A percentile compares a stretch with the other conserved stretches of the same genome.
These are phyloP conservation scores for Anadara kagoshimensis DNA, from an alignment of 1,140 invertebrate genomes.

Conservation along the genomic window DNA sequence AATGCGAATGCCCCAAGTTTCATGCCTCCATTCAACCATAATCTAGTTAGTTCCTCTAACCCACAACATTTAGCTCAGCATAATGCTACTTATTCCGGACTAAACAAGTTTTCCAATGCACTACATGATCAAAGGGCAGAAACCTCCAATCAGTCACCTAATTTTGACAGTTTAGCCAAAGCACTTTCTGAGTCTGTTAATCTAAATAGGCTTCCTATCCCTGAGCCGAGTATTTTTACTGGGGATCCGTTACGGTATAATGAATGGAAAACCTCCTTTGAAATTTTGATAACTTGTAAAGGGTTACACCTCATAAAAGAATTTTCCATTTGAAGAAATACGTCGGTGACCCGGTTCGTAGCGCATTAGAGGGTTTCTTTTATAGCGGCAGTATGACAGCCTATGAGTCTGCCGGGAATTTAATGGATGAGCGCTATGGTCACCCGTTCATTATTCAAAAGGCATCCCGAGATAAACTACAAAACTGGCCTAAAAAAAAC, in stretches of 20 bases:
- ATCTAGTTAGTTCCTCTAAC: too few species aligned
- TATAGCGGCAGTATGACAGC: constrained; percentile 20
- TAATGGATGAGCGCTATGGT: constrained; percentile 36
- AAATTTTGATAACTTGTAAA: constrained; percentile 89
- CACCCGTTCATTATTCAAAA: constrained; percentile 38
- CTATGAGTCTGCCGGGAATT: constrained; percentile 16
- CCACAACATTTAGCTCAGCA: background rate
- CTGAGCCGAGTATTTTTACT: constrained; percentile 43
- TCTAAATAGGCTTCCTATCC: constrained; percentile 37
- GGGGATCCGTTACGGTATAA: constrained; percentile 43
- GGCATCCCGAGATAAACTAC: constrained; percentile 33
- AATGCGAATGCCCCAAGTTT: background rate
- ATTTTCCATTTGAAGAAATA: constrained; percentile 65
- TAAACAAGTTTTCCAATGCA: too few species aligned
- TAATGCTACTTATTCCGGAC: background rate
- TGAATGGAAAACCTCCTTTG: constrained; percentile 79
- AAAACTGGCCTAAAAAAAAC: constrained; percentile 31
- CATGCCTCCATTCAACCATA: background rate
- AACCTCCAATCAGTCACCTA: background rate
- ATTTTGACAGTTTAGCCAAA: constrained; percentile 2
- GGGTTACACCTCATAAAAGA: constrained; percentile 83
- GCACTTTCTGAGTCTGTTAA: constrained; percentile 28
- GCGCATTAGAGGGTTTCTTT: constrained; percentile 40
- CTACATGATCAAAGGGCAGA: too few species aligned
- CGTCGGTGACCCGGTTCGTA: constrained; percentile 24